Percentiles rank a stretch among this genome's conserved stretches.
Evolutionary conservation across 2,888 invertebrate genomes (phyloP).

Genomic region (Cephalotes varians): DNA sequence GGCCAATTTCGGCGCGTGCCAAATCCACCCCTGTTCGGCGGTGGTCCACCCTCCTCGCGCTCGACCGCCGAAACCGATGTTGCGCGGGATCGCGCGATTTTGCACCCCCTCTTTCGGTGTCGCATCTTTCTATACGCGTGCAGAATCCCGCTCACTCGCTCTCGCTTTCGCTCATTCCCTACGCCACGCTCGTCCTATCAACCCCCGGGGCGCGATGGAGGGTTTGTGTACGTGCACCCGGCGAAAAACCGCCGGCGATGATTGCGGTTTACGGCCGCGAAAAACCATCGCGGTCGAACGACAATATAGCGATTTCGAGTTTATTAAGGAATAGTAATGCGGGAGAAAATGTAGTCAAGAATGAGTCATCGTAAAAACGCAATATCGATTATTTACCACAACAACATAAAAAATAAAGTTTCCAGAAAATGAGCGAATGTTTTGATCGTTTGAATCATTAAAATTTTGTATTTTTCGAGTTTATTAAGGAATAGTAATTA

Average conservation of each 20-base stretch:
- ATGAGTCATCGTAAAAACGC: not conserved
- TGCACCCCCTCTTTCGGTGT: constrained; percentile 43
- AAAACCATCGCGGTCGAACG: constrained; percentile 75
- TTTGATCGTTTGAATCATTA: no score
- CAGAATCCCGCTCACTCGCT: constrained; percentile 31
- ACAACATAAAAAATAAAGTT: no score
- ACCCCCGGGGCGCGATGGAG: constrained; percentile 30
- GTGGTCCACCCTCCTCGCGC: constrained; percentile 51
- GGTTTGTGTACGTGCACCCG: constrained; percentile 54
- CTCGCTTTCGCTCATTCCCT: not conserved
- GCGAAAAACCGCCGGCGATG: constrained; percentile 78
- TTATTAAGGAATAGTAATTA: no score
- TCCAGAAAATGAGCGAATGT: no score
- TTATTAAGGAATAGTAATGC: constrained; percentile 17
- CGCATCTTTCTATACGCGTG: constrained; percentile 41
- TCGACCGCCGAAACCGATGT: constrained; percentile 67
- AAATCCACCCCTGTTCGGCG: constrained; percentile 54
- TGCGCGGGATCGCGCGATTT: constrained; percentile 72
- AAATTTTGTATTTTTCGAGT: no score
- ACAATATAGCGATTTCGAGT: constrained; percentile 1
- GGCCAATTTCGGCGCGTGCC: constrained; percentile 82
- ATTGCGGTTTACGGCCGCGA: constrained; percentile 74
- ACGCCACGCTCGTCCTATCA: not conserved
- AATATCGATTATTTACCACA: no score
- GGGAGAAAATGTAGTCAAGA: not conserved